Conservation (phyloP, 2,797 vertebrate species). For the Mus caroli region DNA sequence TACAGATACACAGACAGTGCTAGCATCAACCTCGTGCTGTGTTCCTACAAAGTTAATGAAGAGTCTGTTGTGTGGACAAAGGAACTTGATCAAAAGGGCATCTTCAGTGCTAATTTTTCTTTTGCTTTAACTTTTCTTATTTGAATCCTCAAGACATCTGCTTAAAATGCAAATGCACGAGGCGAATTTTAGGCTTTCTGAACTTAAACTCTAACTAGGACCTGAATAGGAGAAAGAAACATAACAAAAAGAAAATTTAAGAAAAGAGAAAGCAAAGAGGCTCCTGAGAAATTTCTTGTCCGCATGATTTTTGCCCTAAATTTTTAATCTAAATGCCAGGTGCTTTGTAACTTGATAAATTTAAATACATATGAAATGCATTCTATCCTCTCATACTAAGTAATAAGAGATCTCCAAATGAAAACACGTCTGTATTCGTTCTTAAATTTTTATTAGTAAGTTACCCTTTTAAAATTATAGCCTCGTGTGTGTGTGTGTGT, state of each 20-base stretch:
- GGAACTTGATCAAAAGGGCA: slow-evolving; percentile 16
- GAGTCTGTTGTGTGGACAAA: background rate
- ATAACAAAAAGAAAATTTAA: background rate
- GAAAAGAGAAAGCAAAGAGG: background rate
- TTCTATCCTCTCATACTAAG: background rate
- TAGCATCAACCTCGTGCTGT: background rate
- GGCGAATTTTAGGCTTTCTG: slow-evolving; percentile 16
- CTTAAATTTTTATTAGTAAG: slow-evolving; percentile 38
- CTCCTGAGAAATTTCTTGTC: background rate
- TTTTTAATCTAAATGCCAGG: slow-evolving; percentile 24
- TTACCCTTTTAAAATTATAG: background rate
- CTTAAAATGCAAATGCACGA: slow-evolving; percentile 44
- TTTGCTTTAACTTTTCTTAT: background rate
- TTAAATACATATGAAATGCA: slow-evolving; percentile 36
- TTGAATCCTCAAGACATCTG: slow-evolving; percentile 26
- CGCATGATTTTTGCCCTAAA: background rate
- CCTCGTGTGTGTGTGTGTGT: background rate
- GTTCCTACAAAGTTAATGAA: slow-evolving; percentile 32
- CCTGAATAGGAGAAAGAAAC: background rate
- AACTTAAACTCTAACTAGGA: background rate
- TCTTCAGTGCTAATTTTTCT: background rate
- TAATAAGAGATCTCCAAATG: background rate
- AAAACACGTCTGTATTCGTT: background rate
- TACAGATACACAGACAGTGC: background rate
- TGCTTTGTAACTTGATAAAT: background rate